Evolutionary conservation across 2,797 vertebrate species (phyloP), one percentile per base, ranked within the genome.

Genomic region (Euphonia xanthogaster): DNA sequence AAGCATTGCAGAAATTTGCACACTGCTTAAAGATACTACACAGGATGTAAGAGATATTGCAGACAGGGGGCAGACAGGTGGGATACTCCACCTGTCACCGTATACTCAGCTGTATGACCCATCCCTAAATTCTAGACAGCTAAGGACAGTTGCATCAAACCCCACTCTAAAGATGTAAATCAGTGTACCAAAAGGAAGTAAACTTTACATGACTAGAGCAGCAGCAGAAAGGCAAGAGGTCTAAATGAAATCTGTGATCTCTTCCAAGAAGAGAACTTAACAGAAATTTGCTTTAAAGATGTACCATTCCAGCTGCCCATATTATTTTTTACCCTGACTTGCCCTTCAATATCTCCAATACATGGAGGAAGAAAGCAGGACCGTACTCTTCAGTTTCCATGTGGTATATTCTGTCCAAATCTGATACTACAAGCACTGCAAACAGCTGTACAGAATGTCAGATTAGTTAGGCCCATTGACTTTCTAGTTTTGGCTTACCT

Each of bases 21-120:
- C 18, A 22, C 4, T 50, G 11, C 12, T 65, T 45, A 45, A 78
- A 75, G 12, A 19, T n/a, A 28, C 20, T 31, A 9, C 18, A 37
- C 17, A 70, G 13, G 9, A 44, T 58, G 24, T 25, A 58, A 39
- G 21, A 83, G 25, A 71, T 11, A 45, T 12, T 65, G 21, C 20
- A 67, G 51, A 78, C 2, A 28, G 11, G 4, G 4, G 1, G 2
- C 33, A 16, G 4, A 48, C 31, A 71, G 33, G 30, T 1, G 2
- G 17, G 6, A 35, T 54, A 44, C 5, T 53, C 15, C 10, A 65
- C 18, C 18, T 61, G 13, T n/a, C 4, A 18, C 6, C 44, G 14
- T 5, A 35, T 37, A 35, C 4, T 50, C 25, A 63, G 7, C 5
- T 80, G 33, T 23, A 33, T 1, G 4, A 65, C 27, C 7, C 7